These are phyloP conservation scores for Trididemnum clinides DNA, from an alignment of 23 tunicate genomes.

Conservation along the genomic window DNA sequence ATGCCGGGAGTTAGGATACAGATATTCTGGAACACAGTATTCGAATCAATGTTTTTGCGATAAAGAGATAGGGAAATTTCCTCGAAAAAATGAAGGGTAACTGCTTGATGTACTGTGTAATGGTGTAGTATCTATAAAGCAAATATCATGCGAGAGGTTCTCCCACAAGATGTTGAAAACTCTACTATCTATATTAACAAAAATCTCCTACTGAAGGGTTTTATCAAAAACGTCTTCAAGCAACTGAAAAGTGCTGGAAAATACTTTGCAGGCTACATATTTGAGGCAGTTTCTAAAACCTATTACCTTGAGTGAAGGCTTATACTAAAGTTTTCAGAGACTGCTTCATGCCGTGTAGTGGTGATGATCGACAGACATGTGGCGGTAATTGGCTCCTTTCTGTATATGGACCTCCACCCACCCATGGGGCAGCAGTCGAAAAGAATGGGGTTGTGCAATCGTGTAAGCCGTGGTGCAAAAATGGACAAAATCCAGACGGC, in stretches of 20 bases:
- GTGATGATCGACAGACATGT: constrained; percentile 38
- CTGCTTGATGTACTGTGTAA: too few relatives aligned
- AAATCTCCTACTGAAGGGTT: too few relatives aligned
- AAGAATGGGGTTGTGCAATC: constrained; percentile 46
- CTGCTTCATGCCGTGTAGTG: constrained; percentile 27
- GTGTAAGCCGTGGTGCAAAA: constrained; percentile 56
- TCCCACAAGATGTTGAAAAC: too few relatives aligned
- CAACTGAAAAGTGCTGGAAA: too few relatives aligned
- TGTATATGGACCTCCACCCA: constrained; percentile 54
- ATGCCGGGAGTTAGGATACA: constrained; percentile 26
- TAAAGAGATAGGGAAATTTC: constrained; percentile 19
- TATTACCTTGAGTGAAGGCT: too few relatives aligned
- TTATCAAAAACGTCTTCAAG: too few relatives aligned
- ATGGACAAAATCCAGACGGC: background rate
- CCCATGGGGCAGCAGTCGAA: constrained; percentile 41
- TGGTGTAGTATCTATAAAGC: too few relatives aligned
- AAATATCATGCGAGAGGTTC: too few relatives aligned
- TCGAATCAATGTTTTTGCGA: constrained; percentile 41
- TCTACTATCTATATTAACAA: too few relatives aligned
- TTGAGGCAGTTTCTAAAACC: too few relatives aligned
- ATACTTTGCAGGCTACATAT: too few relatives aligned
- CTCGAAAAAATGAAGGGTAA: constrained; percentile 27
- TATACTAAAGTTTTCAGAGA: constrained; percentile 40
- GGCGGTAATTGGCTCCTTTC: constrained; percentile 14
- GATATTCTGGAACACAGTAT: constrained; percentile 50